phyloP scores from a whole-genome alignment of 2,797 vertebrate genomes.

The Danio jaintianensis region DNA sequence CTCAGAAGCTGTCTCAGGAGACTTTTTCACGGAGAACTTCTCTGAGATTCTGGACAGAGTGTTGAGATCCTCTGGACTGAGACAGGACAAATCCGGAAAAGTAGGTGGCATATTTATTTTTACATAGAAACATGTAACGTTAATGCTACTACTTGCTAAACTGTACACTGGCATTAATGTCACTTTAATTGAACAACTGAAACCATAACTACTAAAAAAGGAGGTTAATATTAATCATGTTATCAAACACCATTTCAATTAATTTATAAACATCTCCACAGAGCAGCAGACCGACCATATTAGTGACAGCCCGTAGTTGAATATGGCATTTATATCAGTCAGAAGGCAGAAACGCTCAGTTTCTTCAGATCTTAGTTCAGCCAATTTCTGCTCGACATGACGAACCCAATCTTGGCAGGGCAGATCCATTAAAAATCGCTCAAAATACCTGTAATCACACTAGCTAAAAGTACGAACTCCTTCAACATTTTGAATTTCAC shows the following conservation, averaged over 20 bases:
- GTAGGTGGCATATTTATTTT: neutral
- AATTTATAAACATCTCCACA: neutral
- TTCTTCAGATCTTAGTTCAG: constrained; percentile 56
- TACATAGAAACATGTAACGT: neutral
- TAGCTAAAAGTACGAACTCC: neutral
- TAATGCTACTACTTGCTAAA: too few species aligned
- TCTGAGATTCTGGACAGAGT: constrained; percentile 73
- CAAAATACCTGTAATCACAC: neutral
- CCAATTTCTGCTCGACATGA: constrained; percentile 76
- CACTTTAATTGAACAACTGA: neutral
- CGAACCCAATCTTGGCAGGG: constrained; percentile 75
- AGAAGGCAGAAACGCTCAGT: constrained; percentile 66
- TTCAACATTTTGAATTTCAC: constrained; percentile 5
- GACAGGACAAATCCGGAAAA: constrained; percentile 29
- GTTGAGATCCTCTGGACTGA: constrained; percentile 80
- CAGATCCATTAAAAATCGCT: constrained; percentile 71
- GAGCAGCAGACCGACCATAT: constrained; percentile 70
- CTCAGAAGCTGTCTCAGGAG: constrained; percentile 68
- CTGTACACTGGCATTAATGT: too few species aligned
- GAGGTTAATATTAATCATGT: neutral
- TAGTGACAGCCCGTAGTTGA: constrained; percentile 65
- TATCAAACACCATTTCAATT: neutral
- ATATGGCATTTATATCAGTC: constrained; percentile 72
- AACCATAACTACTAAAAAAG: neutral
- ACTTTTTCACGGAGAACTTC: constrained; percentile 73